Evolutionary conservation across 1,140 invertebrate genomes (phyloP).

Genomic region (Brachionus plicatilis): DNA sequence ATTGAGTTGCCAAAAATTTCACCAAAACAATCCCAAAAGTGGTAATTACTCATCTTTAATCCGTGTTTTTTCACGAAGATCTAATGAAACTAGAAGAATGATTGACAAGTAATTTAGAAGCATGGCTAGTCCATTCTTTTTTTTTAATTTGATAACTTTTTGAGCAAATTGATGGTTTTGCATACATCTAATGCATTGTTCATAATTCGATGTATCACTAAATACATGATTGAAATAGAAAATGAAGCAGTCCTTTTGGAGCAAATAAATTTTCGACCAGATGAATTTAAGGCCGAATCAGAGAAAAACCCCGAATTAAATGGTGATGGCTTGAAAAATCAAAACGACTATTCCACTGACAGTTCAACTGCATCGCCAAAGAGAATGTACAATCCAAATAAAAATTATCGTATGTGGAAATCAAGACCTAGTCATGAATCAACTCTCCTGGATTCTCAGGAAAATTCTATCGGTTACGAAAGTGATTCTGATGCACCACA

Average conservation of each 20-base stretch:
- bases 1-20: slow-evolving; percentile 53
- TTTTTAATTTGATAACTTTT: slow-evolving; percentile 47
- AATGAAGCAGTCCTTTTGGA: slow-evolving; percentile 21
- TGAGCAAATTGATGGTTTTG: slow-evolving; percentile 82
- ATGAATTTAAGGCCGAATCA: background rate
- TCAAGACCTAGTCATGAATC: background rate
- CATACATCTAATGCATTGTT: slow-evolving; percentile 89
- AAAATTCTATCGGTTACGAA: background rate
- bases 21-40: slow-evolving; percentile 70
- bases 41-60: slow-evolving; percentile 81
- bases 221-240: slow-evolving; percentile 41
- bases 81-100: slow-evolving; percentile 71
- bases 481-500: background rate
- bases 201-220: slow-evolving; percentile 64
- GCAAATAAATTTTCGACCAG: slow-evolving; percentile 2
- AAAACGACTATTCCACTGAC: slow-evolving; percentile 17
- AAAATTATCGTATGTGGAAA: background rate
- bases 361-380: background rate
- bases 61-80: slow-evolving; percentile 71
- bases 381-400: background rate
- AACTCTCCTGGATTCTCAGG: background rate
- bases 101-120: slow-evolving; percentile 70
- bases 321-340: background rate
- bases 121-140: too few relatives aligned
- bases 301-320: background rate